phyloP scores from a whole-genome alignment of 1,140 invertebrate genomes.

The Oreohelix idahoensis region DNA sequence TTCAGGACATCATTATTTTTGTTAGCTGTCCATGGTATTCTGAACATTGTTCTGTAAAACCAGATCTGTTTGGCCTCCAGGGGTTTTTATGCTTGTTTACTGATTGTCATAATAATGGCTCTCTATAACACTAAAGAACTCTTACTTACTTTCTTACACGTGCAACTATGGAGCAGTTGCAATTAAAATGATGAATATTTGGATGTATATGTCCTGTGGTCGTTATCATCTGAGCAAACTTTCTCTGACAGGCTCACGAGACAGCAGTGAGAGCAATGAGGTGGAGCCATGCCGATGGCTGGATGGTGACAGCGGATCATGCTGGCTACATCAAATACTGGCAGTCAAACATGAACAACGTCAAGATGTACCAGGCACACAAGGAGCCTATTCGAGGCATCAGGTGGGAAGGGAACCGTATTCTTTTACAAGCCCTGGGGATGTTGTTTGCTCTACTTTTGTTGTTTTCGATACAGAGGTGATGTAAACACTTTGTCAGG shows the following conservation, averaged over 20 bases:
- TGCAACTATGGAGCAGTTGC: too few relatives aligned
- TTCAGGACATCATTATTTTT: too few relatives aligned
- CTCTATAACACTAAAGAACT: too few relatives aligned
- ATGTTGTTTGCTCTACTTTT: neutral
- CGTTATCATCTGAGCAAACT: too few relatives aligned
- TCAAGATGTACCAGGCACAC: slow-evolving; percentile 99
- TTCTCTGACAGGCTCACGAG: slow-evolving; percentile 89
- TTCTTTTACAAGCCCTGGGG: neutral
- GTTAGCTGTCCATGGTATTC: too few relatives aligned
- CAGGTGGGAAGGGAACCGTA: slow-evolving; percentile 78
- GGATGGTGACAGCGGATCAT: slow-evolving; percentile 99
- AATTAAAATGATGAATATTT: too few relatives aligned
- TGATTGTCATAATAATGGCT: too few relatives aligned
- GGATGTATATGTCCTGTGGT: too few relatives aligned
- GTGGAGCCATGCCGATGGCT: slow-evolving; percentile 99
- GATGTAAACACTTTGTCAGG: neutral
- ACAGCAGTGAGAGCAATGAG: slow-evolving; percentile 98
- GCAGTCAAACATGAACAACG: slow-evolving; percentile 99
- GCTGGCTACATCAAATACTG: slow-evolving; percentile 99
- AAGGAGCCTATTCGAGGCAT: slow-evolving; percentile 99
- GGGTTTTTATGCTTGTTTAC: too few relatives aligned
- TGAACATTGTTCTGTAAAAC: too few relatives aligned
- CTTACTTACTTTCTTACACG: too few relatives aligned
- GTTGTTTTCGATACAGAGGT: neutral
- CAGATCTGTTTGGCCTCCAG: too few relatives aligned